Percentiles rank a stretch among this genome's conserved stretches.
phyloP scores from a whole-genome alignment of 1,140 invertebrate genomes.

The Scaptomyza pallida region DNA sequence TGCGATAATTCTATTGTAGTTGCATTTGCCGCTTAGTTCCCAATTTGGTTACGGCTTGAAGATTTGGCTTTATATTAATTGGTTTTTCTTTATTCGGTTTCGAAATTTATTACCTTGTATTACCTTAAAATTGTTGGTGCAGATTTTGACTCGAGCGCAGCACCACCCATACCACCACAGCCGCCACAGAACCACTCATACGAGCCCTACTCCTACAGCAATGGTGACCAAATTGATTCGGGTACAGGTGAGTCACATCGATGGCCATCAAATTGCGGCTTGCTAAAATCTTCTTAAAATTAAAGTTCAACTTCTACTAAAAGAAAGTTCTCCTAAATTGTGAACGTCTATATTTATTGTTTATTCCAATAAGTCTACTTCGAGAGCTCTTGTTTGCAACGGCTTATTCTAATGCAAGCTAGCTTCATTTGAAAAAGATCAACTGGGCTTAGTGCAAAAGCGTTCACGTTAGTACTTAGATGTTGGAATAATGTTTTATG shows the following conservation, averaged over 20 bases:
- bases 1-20: conserved; percentile 47
- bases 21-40: conserved; percentile 30
- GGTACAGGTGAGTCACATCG: conserved; percentile 67
- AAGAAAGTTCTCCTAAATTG: too few species aligned
- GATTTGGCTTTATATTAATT: conserved; percentile 42
- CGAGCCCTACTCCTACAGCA: conserved; percentile 50
- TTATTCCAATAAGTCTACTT: too few species aligned
- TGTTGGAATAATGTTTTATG: too few species aligned
- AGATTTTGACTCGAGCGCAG: conserved; percentile 78
- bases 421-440: too few species aligned
- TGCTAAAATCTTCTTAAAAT: conserved; percentile 1
- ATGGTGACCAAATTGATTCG: conserved; percentile 48
- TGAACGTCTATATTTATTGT: too few species aligned
- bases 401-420: too few species aligned
- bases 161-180: conserved; percentile 71
- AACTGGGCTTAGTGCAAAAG: too few species aligned
- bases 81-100: conserved; percentile 34
- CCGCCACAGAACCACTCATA: conserved; percentile 52
- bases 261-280: conserved; percentile 1
- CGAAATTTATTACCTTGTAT: conserved; percentile 51
- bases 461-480: too few species aligned
- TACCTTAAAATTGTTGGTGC: conserved; percentile 50
- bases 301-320: background rate
- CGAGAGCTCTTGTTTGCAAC: too few species aligned
- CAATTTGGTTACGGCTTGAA: background rate